These are phyloP conservation scores for Halocaridina rubra DNA, from an alignment of 2,888 invertebrate genomes.

Conservation along the genomic window DNA sequence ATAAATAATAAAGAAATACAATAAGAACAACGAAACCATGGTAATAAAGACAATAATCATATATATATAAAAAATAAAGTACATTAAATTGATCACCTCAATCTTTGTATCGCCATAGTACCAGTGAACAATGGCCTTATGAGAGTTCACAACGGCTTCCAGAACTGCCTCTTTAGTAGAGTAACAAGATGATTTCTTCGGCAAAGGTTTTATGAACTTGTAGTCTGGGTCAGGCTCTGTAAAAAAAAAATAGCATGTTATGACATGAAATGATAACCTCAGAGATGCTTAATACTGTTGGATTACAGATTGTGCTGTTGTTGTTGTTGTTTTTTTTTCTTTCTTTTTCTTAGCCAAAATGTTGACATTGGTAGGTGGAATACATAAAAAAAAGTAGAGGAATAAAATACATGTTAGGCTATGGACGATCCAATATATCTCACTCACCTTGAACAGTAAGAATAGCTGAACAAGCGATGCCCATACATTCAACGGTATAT, in stretches of 20 bases:
- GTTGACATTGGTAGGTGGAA: too few relatives aligned
- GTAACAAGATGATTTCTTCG: constrained; percentile 89
- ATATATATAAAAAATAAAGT: too few relatives aligned
- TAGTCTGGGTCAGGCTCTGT: constrained; percentile 95
- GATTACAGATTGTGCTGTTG: too few relatives aligned
- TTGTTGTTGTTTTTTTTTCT: too few relatives aligned
- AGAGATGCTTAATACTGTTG: not conserved
- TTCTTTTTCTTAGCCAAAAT: too few relatives aligned
- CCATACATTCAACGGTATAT: constrained; percentile 94
- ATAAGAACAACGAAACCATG: too few relatives aligned
- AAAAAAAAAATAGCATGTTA: constrained; percentile 58
- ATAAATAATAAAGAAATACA: too few relatives aligned
- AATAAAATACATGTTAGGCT: not conserved
- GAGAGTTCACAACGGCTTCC: constrained; percentile 94
- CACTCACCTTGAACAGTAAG: constrained; percentile 87
- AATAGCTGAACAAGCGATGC: constrained; percentile 87
- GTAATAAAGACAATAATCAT: too few relatives aligned
- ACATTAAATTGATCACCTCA: too few relatives aligned
- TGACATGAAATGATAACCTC: not conserved
- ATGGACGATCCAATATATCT: not conserved
- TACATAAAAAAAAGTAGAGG: too few relatives aligned
- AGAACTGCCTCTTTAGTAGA: constrained; percentile 89
- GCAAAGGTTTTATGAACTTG: constrained; percentile 89
- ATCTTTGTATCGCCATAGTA: constrained; percentile 84
- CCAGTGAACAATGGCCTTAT: constrained; percentile 95